Evolutionary conservation across 2,888 invertebrate genomes (phyloP).

Genomic region (Noctuana brunneofusca): DNA sequence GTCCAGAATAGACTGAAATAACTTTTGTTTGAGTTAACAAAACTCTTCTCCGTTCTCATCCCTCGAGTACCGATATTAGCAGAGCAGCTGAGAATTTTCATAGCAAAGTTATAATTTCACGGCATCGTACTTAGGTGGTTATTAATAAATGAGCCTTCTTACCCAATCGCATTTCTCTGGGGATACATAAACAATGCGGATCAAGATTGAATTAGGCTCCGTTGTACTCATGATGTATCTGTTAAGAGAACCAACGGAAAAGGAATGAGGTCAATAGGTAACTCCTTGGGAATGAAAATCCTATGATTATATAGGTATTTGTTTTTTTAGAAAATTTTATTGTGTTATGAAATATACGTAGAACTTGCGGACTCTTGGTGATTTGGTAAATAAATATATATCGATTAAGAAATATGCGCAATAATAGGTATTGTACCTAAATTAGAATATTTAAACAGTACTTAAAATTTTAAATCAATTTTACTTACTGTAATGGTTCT

Average conservation of each 20-base stretch:
- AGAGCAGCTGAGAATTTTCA: slow-evolving; percentile 21
- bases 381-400: too few species aligned
- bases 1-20: too few species aligned
- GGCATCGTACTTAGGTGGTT: background rate
- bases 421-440: too few species aligned
- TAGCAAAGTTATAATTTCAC: slow-evolving; percentile 27
- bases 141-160: slow-evolving; percentile 21
- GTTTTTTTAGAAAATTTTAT: too few species aligned
- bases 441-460: too few species aligned
- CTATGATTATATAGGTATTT: too few species aligned
- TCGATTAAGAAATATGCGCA: too few species aligned
- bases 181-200: slow-evolving; percentile 47
- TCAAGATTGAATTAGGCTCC: slow-evolving; percentile 51
- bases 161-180: slow-evolving; percentile 40
- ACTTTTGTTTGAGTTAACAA: background rate
- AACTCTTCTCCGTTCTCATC: background rate
- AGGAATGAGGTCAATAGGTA: background rate
- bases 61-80: background rate
- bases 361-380: too few species aligned
- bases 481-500: too few species aligned
- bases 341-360: too few species aligned
- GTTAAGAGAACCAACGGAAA: slow-evolving; percentile 7
- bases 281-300: too few species aligned
- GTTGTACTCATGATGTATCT: slow-evolving; percentile 42
- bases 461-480: too few species aligned